These are phyloP conservation scores for Bryconaethiops microstoma DNA, from an alignment of 2,797 vertebrate species.

Conservation along the genomic window DNA sequence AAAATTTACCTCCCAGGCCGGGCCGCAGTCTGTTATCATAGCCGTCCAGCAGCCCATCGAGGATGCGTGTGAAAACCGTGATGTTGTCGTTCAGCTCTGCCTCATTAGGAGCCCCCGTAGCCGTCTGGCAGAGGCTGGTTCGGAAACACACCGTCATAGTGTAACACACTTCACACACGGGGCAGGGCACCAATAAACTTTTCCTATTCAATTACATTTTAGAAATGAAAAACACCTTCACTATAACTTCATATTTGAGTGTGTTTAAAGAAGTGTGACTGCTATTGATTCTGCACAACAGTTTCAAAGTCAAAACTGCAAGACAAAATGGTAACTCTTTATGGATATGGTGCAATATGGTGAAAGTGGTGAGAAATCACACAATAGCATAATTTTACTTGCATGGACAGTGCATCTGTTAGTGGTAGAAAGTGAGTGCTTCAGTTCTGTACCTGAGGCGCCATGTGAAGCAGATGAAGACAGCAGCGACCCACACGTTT, in stretches of 20 bases:
- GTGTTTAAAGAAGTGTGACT: neutral
- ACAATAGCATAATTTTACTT: neutral
- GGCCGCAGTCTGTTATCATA: constrained; percentile 94
- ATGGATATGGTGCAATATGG: neutral
- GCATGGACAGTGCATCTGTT: neutral
- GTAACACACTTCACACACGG: neutral
- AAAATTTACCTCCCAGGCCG: constrained; percentile 85
- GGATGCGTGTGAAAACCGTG: constrained; percentile 92
- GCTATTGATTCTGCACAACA: neutral
- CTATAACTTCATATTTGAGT: neutral
- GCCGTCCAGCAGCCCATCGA: constrained; percentile 91
- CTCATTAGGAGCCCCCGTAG: constrained; percentile 83
- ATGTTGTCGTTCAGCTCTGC: constrained; percentile 91
- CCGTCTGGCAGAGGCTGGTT: constrained; percentile 85
- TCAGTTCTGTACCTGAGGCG: constrained; percentile 84
- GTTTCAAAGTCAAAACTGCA: neutral
- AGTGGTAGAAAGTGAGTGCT: neutral
- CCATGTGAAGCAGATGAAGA: constrained; percentile 87
- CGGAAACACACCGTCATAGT: constrained; percentile 14
- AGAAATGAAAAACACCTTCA: neutral
- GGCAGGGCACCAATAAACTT: neutral
- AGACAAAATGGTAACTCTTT: neutral
- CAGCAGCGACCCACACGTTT: constrained; percentile 81
- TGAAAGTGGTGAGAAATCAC: neutral
- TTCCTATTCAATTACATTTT: neutral